phyloP scores from a whole-genome alignment of 2,888 invertebrate species.

The Hipparchia semele region DNA sequence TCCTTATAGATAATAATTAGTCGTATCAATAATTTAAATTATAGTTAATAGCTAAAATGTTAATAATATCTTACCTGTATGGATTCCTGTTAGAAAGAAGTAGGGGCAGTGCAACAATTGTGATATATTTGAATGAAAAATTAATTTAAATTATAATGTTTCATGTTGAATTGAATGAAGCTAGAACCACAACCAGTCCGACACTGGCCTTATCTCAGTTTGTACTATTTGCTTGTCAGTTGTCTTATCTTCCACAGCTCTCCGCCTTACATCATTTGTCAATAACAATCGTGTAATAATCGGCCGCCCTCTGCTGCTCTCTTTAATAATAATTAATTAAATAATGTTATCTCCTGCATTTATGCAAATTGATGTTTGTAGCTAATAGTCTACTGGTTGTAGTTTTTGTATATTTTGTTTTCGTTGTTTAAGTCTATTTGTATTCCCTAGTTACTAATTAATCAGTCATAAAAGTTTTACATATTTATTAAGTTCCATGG shows the following conservation, averaged over 20 bases:
- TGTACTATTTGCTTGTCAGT: slow-evolving; percentile 47
- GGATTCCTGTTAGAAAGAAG: slow-evolving; percentile 18
- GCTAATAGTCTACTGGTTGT: slow-evolving; percentile 24
- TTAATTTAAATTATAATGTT: slow-evolving; percentile 15
- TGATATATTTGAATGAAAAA: slow-evolving; percentile 30
- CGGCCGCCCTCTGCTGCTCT: slow-evolving; percentile 43
- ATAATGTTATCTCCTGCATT: slow-evolving; percentile 44
- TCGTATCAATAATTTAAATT: slow-evolving; percentile 16
- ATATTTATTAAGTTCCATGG: slow-evolving; percentile 3
- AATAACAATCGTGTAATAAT: slow-evolving; percentile 42
- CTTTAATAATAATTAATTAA: slow-evolving; percentile 38
- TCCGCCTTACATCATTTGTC: slow-evolving; percentile 40
- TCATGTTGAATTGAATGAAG: slow-evolving; percentile 11
- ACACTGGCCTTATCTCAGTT: slow-evolving; percentile 49
- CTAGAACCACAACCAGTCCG: slow-evolving; percentile 29
- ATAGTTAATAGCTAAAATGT: slow-evolving; percentile 15
- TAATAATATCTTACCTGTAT: slow-evolving; percentile 25
- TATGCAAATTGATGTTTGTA: slow-evolving; percentile 41
- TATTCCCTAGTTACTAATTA: slow-evolving; percentile 2
- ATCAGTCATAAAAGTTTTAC: slow-evolving; percentile 1
- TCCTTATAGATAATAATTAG: slow-evolving; percentile 5
- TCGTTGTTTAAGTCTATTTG: slow-evolving; percentile 17
- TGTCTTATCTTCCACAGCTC: slow-evolving; percentile 37
- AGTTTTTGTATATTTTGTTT: slow-evolving; percentile 38
- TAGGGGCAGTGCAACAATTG: slow-evolving; percentile 27